Conservation (phyloP, 2,797 vertebrate species). For the Chlorospingus semifuscus region DNA sequence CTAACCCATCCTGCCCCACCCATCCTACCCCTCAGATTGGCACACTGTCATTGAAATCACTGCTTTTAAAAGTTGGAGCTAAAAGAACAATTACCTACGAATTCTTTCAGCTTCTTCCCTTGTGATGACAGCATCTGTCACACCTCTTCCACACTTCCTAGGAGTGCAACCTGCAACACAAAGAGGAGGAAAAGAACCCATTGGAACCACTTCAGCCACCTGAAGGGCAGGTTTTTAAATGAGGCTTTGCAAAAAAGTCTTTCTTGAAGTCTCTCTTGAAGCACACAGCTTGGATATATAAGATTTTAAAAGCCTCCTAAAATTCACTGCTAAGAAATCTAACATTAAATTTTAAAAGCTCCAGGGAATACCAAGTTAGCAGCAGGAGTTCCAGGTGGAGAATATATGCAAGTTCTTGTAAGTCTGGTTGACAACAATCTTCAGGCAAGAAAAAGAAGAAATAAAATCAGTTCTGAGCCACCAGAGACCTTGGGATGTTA, state of each 20-base stretch:
- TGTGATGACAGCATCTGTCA: slow-evolving; percentile 84
- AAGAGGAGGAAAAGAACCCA: background rate
- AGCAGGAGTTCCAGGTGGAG: background rate
- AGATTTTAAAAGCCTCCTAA: background rate
- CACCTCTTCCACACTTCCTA: slow-evolving; percentile 86
- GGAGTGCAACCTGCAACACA: slow-evolving; percentile 88
- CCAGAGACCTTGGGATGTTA: background rate
- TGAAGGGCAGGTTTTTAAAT: background rate
- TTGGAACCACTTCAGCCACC: background rate
- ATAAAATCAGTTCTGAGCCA: background rate
- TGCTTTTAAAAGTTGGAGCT: background rate
- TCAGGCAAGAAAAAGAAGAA: background rate
- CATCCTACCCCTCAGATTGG: background rate
- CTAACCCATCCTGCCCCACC: background rate
- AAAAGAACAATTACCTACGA: slow-evolving; percentile 76
- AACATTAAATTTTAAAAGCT: background rate
- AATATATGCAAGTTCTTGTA: background rate
- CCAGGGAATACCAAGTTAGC: background rate
- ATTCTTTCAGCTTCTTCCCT: slow-evolving; percentile 85
- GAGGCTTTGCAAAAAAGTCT: background rate
- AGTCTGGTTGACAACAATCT: background rate
- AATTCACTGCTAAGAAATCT: background rate
- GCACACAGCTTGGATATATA: background rate
- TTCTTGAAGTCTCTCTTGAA: background rate
- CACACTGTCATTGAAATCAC: background rate